These are phyloP conservation scores for Anguilla obscura DNA, from an alignment of 2,797 vertebrate genomes.

Conservation along the genomic window DNA sequence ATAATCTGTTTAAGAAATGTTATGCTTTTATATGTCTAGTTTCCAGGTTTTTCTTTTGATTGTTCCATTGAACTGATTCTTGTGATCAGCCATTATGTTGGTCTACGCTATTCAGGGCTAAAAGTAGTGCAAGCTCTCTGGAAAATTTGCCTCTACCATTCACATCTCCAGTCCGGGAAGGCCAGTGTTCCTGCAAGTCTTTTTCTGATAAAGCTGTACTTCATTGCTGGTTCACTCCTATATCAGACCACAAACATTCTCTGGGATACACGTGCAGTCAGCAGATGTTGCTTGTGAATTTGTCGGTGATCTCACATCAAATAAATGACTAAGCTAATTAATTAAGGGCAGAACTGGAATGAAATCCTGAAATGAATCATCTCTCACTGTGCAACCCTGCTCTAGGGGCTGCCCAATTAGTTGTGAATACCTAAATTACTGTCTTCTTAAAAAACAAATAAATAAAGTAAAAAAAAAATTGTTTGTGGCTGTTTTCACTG, in stretches of 20 bases:
- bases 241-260: background rate
- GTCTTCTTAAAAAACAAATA: background rate
- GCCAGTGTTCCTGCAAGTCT: background rate
- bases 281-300: background rate
- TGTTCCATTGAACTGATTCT: background rate
- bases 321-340: background rate
- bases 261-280: background rate
- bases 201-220: background rate
- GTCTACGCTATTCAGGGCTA: background rate
- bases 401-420: background rate
- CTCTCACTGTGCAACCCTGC: background rate
- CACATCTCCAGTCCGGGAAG: background rate
- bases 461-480: background rate
- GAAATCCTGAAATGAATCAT: background rate
- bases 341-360: background rate
- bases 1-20: too few species aligned
- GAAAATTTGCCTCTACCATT: background rate
- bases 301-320: background rate
- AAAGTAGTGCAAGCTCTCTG: background rate
- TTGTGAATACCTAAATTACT: background rate
- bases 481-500: background rate
- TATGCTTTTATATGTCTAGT: too few species aligned
- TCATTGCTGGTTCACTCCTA: background rate
- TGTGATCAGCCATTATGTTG: background rate
- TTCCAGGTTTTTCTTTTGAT: background rate